phyloP scores from a whole-genome alignment of 1,140 invertebrate genomes.

The Limonius californicus region DNA sequence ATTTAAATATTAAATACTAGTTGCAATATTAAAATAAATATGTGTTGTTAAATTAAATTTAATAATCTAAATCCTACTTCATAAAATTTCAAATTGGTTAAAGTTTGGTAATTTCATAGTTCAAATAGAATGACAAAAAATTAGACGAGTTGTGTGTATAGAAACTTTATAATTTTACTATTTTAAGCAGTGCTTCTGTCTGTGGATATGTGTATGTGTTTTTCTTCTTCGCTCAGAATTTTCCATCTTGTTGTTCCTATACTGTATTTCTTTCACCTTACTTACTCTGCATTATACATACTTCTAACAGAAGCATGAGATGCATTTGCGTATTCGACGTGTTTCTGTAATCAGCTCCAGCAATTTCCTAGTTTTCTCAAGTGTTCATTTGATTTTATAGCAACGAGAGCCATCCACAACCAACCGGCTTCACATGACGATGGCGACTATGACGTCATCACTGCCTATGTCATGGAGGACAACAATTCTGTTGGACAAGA shows the following conservation, averaged over 20 bases:
- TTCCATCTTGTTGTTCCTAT: too few species aligned
- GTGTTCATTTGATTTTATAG: conserved; percentile 34
- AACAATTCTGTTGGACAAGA: conserved; percentile 80
- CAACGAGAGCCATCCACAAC: conserved; percentile 44
- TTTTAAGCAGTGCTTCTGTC: neutral
- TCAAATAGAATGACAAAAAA: too few species aligned
- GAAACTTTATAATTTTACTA: neutral
- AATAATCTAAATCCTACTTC: too few species aligned
- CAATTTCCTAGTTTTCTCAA: neutral
- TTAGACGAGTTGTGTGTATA: too few species aligned
- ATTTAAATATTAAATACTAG: neutral
- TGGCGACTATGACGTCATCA: conserved; percentile 80
- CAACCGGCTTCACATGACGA: conserved; percentile 61
- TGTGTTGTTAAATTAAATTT: too few species aligned
- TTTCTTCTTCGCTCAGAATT: too few species aligned
- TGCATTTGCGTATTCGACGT: neutral
- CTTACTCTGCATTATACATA: neutral
- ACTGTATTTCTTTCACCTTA: neutral
- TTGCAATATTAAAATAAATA: too few species aligned
- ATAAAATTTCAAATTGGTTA: too few species aligned
- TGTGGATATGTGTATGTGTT: too few species aligned
- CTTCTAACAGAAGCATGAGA: neutral
- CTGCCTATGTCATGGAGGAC: conserved; percentile 71
- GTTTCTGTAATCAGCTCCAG: neutral
- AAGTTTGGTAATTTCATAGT: too few species aligned